Percentiles rank a stretch among this genome's conserved stretches.
phyloP scores from a whole-genome alignment of 2,888 invertebrate genomes.

The Patella pellucida region DNA sequence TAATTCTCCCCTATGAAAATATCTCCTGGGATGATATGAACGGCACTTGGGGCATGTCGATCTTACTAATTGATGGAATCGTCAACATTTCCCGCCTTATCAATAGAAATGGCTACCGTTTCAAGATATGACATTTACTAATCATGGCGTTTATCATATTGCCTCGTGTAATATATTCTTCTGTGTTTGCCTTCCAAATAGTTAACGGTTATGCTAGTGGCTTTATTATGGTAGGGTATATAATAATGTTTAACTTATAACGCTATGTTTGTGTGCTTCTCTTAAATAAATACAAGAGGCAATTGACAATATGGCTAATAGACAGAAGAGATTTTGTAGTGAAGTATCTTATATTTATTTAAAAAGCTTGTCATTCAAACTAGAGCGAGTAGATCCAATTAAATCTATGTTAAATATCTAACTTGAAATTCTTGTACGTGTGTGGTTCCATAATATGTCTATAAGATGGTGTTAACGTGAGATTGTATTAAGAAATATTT shows the following conservation, averaged over 20 bases:
- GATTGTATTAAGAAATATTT: too few relatives aligned
- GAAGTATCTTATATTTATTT: too few relatives aligned
- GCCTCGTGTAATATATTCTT: too few relatives aligned
- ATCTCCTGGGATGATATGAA: constrained; percentile 13
- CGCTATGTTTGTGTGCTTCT: neutral
- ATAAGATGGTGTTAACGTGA: too few relatives aligned
- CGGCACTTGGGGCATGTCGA: constrained; percentile 16
- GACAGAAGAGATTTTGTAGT: neutral
- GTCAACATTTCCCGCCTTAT: constrained; percentile 2
- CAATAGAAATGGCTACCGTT: constrained; percentile 1
- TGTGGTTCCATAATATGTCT: too few relatives aligned
- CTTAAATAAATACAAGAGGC: neutral
- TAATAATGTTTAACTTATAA: constrained; percentile 9
- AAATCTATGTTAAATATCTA: too few relatives aligned
- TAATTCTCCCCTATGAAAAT: constrained; percentile 19
- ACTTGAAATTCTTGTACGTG: too few relatives aligned
- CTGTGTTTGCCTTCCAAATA: neutral
- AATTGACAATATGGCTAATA: constrained; percentile 5
- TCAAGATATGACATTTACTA: too few relatives aligned
- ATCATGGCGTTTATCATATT: too few relatives aligned
- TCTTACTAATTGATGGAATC: constrained; percentile 16
- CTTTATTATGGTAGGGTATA: neutral
- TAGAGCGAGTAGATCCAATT: too few relatives aligned
- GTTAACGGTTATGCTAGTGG: neutral
- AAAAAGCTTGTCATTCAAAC: too few relatives aligned